These are phyloP conservation scores for Spheniscus humboldti DNA, from an alignment of 2,797 vertebrate genomes.

Conservation along the genomic window DNA sequence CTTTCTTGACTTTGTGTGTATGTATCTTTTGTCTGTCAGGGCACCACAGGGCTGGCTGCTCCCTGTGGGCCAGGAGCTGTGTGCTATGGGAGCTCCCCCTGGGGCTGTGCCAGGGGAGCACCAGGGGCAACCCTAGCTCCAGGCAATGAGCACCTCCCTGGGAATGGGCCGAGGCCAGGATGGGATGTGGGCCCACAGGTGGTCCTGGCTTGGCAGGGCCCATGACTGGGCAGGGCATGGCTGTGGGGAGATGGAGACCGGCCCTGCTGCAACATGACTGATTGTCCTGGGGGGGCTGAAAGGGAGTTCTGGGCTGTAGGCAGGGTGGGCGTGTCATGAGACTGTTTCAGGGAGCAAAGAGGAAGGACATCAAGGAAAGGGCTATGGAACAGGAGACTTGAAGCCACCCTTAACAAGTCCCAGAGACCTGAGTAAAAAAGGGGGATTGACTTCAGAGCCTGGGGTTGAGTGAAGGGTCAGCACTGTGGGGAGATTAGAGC, in stretches of 20 bases:
- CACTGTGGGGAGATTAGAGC: background rate
- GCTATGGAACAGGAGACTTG: background rate
- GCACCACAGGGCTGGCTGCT: background rate
- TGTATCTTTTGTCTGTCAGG: background rate
- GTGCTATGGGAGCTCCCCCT: background rate
- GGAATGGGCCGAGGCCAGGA: background rate
- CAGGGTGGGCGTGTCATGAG: background rate
- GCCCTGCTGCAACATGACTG: background rate
- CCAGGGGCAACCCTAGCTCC: background rate
- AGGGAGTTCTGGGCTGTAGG: background rate
- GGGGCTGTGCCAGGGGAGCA: background rate
- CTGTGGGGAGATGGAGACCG: background rate
- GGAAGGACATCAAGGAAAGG: background rate
- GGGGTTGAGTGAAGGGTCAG: background rate
- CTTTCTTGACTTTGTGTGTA: background rate
- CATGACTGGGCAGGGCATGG: too few species aligned
- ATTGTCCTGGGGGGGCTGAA: background rate
- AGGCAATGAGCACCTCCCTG: background rate
- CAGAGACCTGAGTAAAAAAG: background rate
- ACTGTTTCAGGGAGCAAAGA: background rate
- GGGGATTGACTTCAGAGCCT: background rate
- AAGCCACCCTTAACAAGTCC: background rate
- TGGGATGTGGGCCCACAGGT: background rate
- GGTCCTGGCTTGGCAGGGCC: accelerated
- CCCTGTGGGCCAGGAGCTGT: background rate